Percentiles rank a stretch among this genome's conserved stretches.
Evolutionary conservation across 2,888 invertebrate species (phyloP).

Genomic region (Hirtodrosophila cameraria): DNA sequence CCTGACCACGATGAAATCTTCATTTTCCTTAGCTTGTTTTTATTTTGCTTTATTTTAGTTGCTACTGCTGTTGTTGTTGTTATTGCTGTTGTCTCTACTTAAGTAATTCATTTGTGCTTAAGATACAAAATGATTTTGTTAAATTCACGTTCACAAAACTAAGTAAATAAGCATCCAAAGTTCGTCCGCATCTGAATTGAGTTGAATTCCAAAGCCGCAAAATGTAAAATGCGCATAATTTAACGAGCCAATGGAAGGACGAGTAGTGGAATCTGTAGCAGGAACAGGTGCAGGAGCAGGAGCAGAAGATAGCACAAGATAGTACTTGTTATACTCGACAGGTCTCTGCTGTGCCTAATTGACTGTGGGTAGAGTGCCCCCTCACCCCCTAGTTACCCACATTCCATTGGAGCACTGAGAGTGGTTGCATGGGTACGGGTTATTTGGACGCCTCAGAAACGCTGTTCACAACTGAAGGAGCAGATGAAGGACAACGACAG

Average conservation of each 20-base stretch:
- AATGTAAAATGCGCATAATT: conserved; percentile 77
- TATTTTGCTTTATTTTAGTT: conserved; percentile 17
- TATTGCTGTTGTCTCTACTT: conserved; percentile 51
- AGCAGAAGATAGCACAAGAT: not conserved
- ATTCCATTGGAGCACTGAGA: no score
- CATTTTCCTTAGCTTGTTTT: conserved; percentile 27
- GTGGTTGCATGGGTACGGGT: conserved; percentile 27
- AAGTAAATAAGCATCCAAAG: conserved; percentile 71
- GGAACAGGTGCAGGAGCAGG: not conserved
- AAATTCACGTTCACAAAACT: conserved; percentile 70
- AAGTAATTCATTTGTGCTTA: conserved; percentile 76
- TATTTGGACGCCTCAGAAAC: conserved; percentile 46
- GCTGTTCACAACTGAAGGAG: conserved; percentile 31
- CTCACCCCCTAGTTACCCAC: no score
- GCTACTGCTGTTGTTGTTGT: conserved; percentile 22
- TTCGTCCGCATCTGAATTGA: conserved; percentile 35
- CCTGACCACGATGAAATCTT: conserved; percentile 43
- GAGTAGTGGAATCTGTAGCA: not conserved
- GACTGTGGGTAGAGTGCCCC: conserved; percentile 44
- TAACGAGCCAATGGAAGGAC: conserved; percentile 30
- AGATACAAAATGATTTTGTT: conserved; percentile 70
- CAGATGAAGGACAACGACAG: conserved; percentile 10
- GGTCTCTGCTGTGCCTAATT: conserved; percentile 72
- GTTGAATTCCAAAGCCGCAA: conserved; percentile 65
- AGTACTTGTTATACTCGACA: conserved; percentile 23